These are phyloP conservation scores for Neotoma lepida DNA, from an alignment of 2,113 vertebrate genomes.

Conservation along the genomic window DNA sequence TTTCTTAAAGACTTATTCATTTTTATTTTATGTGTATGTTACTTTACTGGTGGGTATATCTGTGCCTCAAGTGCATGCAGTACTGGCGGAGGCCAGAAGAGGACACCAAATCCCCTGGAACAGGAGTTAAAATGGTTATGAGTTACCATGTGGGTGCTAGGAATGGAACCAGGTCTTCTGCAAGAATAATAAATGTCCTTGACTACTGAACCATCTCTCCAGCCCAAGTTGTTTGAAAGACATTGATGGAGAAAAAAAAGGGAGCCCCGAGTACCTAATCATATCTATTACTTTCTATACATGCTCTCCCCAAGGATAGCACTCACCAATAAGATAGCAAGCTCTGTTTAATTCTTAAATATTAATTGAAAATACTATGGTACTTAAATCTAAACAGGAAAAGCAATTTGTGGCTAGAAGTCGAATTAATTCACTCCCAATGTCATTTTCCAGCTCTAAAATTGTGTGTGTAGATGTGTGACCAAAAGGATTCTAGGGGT, in stretches of 20 bases:
- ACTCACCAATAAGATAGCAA: not conserved
- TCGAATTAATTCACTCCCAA: not conserved
- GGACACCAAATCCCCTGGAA: not conserved
- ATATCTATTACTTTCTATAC: not conserved
- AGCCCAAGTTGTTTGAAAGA: not conserved
- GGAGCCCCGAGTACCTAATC: not conserved
- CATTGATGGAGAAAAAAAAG: not conserved
- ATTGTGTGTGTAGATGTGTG: not conserved
- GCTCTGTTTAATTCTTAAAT: conserved; percentile 50
- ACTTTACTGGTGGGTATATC: not conserved
- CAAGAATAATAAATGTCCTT: not conserved
- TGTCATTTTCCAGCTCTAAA: not conserved
- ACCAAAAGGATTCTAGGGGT: not conserved
- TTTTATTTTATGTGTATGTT: not conserved
- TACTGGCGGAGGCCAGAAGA: not conserved
- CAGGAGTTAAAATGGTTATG: not conserved
- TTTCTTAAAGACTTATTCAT: not conserved
- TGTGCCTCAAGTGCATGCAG: not conserved
- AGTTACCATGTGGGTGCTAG: not conserved
- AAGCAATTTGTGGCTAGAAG: not conserved
- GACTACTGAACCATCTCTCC: not conserved
- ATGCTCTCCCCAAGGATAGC: not conserved
- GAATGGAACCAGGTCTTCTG: not conserved
- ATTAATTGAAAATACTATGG: conserved; percentile 22
- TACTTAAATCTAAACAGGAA: conserved; percentile 1